Percentiles rank a stretch among this genome's conserved stretches.
phyloP scores from a whole-genome alignment of 2,113 vertebrate species.

The Mirounga angustirostris region DNA sequence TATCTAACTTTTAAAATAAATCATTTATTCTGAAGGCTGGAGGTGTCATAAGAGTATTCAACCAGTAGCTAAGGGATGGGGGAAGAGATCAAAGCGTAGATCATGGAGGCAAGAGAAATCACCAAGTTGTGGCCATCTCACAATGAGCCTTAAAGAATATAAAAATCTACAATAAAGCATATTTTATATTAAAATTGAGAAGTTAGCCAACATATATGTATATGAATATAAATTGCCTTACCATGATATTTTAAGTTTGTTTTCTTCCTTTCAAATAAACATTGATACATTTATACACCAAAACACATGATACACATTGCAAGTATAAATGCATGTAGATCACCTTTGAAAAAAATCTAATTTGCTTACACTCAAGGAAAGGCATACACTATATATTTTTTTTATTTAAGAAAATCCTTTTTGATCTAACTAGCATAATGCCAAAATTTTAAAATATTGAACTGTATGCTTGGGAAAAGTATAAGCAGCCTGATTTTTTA shows the following conservation, averaged over 20 bases:
- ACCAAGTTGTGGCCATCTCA: conserved; percentile 57
- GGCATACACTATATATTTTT: not conserved
- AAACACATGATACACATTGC: not conserved
- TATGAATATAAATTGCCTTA: not conserved
- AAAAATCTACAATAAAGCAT: conserved; percentile 51
- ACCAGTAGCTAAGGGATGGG: conserved; percentile 72
- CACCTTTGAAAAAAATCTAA: conserved; percentile 36
- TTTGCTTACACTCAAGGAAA: conserved; percentile 38
- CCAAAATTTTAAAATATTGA: conserved; percentile 22
- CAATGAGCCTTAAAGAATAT: not conserved
- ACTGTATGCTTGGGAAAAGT: not conserved
- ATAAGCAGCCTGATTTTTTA: not conserved
- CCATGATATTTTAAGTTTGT: not conserved
- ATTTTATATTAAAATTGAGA: conserved; percentile 42
- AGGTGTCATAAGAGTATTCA: conserved; percentile 80
- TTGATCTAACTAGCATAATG: conserved; percentile 20
- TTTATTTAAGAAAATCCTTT: not conserved
- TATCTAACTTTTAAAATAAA: conserved; percentile 87
- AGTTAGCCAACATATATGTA: not conserved
- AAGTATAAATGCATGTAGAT: not conserved
- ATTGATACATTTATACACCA: conserved; percentile 8
- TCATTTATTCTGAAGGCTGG: conserved; percentile 86
- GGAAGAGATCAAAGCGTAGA: conserved; percentile 73
- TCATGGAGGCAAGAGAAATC: conserved; percentile 65
- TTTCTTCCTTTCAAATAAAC: conserved; percentile 30